Conservation (phyloP, 2,888 invertebrate species). For the Trypoxylon attenuatum region DNA sequence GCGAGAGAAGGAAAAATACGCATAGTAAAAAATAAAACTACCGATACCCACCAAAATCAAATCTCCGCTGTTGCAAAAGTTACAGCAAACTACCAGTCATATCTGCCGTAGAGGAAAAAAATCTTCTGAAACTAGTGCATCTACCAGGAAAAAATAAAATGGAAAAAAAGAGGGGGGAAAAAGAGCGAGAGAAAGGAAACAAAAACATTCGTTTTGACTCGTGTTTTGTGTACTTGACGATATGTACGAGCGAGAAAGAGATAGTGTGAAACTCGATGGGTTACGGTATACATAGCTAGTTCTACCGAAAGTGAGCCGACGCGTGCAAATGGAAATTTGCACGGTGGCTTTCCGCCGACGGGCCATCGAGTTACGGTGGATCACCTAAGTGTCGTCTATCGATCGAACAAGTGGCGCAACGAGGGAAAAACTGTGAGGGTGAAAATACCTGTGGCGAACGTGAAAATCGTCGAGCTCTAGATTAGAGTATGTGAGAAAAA, state of each 20-base stretch:
- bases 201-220: too few relatives aligned
- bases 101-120: constrained; percentile 22
- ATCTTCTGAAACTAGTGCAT: constrained; percentile 34
- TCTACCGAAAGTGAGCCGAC: too few relatives aligned
- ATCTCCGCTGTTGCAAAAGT: constrained; percentile 2
- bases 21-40: not conserved
- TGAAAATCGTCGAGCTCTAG: not conserved
- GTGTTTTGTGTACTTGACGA: constrained; percentile 20
- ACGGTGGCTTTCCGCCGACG: not conserved
- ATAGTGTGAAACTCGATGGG: constrained; percentile 36
- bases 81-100: constrained; percentile 37
- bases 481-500: not conserved
- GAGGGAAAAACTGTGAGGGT: constrained; percentile 5
- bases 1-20: not conserved
- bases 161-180: too few relatives aligned
- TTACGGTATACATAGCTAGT: too few relatives aligned
- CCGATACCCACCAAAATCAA: constrained; percentile 7
- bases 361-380: constrained; percentile 25
- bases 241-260: constrained; percentile 25
- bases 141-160: constrained; percentile 27
- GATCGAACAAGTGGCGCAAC: constrained; percentile 38
- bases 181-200: too few relatives aligned
- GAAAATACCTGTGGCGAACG: not conserved
- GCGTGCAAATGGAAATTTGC: too few relatives aligned
- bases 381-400: constrained; percentile 29